A percentile compares a stretch with the other conserved stretches of the same genome.
phyloP scores from a whole-genome alignment of 2,113 vertebrate genomes.

The Apus apus region DNA sequence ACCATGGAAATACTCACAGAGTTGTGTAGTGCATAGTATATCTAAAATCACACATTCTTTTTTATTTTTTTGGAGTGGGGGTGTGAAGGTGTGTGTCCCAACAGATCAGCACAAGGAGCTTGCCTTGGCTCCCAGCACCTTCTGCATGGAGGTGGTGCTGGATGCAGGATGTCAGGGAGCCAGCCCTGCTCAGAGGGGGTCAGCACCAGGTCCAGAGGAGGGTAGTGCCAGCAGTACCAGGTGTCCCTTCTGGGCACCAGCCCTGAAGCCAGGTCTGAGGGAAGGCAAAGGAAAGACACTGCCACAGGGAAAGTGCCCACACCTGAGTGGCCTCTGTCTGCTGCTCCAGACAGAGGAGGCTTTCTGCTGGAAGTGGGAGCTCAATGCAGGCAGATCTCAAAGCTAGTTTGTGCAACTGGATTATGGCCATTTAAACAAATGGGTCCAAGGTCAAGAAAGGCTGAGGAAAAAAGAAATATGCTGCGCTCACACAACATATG shows the following conservation, averaged over 20 bases:
- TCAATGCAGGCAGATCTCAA: not conserved
- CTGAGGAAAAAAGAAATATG: not conserved
- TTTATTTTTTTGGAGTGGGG: no score
- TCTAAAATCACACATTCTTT: not conserved
- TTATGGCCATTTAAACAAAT: not conserved
- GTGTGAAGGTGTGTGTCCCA: rapidly evolving
- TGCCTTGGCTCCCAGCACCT: not conserved
- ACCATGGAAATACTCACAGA: not conserved
- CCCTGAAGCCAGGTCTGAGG: not conserved
- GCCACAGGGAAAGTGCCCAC: rapidly evolving
- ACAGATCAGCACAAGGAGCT: rapidly evolving
- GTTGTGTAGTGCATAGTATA: not conserved
- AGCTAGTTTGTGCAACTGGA: not conserved
- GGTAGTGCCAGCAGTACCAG: rapidly evolving
- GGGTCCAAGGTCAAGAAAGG: constrained; percentile 21
- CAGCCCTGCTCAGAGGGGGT: rapidly evolving
- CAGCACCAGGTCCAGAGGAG: not conserved
- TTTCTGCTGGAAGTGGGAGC: not conserved
- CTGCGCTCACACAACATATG: not conserved
- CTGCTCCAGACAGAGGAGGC: not conserved
- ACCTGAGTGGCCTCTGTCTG: not conserved
- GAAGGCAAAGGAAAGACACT: rapidly evolving
- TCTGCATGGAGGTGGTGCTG: not conserved
- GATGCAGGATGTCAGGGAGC: rapidly evolving
- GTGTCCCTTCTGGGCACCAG: not conserved